Evolutionary conservation across 2,888 invertebrate genomes (phyloP).

Genomic region (Spilarctia lutea): DNA sequence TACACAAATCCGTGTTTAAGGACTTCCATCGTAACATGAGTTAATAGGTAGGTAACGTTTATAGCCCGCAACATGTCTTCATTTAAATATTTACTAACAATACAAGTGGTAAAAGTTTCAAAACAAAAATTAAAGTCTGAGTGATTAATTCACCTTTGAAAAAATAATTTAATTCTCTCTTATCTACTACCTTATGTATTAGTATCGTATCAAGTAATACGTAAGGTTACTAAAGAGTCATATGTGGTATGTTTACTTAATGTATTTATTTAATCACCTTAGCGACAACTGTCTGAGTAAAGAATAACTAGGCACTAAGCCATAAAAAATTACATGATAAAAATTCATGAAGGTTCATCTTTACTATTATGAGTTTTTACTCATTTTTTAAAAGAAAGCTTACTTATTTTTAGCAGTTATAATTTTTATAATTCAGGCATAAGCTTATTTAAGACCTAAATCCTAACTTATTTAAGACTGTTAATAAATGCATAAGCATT

Average conservation of each 20-base stretch:
- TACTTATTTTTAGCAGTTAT: neutral
- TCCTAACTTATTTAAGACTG: no score
- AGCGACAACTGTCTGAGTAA: neutral
- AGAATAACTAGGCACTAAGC: neutral
- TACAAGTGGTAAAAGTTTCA: neutral
- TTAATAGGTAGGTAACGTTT: neutral
- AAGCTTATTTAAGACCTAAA: no score
- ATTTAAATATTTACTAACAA: neutral
- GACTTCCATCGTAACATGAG: no score
- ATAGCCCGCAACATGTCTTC: neutral
- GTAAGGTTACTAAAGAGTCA: neutral
- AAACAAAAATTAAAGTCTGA: neutral
- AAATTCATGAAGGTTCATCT: neutral
- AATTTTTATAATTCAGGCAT: neutral
- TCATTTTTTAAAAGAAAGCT: neutral
- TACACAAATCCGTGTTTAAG: neutral
- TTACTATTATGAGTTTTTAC: neutral
- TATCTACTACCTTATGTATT: no score
- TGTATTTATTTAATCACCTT: constrained; percentile 2
- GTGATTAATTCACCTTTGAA: neutral
- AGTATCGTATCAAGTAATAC: neutral
- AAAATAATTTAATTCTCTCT: neutral
- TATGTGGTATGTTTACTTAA: constrained; percentile 8
- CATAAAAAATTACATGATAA: neutral
- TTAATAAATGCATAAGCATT: no score